Evolutionary conservation across 2,888 invertebrate species (phyloP), one percentile per base, ranked within the genome.

Genomic region (Homarus gammarus): DNA sequence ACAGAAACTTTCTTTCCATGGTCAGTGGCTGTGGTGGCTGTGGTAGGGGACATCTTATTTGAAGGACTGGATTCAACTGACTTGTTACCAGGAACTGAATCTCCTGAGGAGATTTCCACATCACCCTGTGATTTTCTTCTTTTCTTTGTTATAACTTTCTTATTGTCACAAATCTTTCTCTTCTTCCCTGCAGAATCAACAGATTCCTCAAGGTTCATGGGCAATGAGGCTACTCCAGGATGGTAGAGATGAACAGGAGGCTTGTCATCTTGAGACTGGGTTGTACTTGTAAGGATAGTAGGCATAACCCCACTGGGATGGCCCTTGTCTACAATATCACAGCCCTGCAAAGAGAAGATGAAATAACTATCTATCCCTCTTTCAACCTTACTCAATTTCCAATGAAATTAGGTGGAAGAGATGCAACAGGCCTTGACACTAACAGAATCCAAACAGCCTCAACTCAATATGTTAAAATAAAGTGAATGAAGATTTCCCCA

Each of bases 51-150:
- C 73, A 73, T 73, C 38, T 38, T 40, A 68, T 18, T 83, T 40
- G 36, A 18, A 49, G 51, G 49, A 70, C 33, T 68, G 12, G 44
- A 49, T 44, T 83, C 83, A 64, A 36, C n/a, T n/a, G 75, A 75
- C 33, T 44, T 44, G 31, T 40, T 75, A 15, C 75, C 75, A 27
- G 40, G 22, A 44, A 44, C 40, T 3, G 44, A n/a, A n/a, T 75
- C 75, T 22, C 10, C 44, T 10, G 44, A 33, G 44, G 44, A 12
- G 33, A 18, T 36, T 40, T 88, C 83, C 44, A 33, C 68, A 10
- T 88, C 88, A 36, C 78, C 88, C n/a, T 68, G 88, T 36, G 84
- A 88, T 64, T 88, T 88, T 56, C 78, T 88, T 33, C 78, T 84
- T 49, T 88, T 88, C 10, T 88, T 88, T 49, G 77, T 22, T 36